Conservation (phyloP, 2,113 vertebrate species). For the Scomber scombrus region DNA sequence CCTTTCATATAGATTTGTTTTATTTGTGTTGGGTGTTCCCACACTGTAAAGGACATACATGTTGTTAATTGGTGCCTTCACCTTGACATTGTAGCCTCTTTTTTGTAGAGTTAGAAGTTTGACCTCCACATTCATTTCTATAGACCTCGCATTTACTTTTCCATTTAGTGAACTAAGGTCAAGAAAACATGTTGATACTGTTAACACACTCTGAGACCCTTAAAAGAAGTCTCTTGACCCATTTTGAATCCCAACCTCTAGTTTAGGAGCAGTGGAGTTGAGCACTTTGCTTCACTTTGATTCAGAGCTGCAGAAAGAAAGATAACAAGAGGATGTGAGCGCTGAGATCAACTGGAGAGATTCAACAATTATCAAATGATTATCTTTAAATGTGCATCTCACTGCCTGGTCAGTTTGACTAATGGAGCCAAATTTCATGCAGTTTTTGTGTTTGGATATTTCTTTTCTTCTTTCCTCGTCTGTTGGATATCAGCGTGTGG, state of each 20-base stretch:
- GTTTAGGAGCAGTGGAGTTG: constrained; percentile 25
- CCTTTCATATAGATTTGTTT: background rate
- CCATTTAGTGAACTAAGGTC: constrained; percentile 34
- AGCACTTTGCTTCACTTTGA: constrained; percentile 20
- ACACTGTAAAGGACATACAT: background rate
- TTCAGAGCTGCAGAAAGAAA: background rate
- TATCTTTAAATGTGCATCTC: constrained; percentile 3
- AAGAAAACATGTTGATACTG: constrained; percentile 46
- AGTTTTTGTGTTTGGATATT: constrained; percentile 7
- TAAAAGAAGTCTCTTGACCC: constrained; percentile 32
- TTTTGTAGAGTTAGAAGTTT: background rate
- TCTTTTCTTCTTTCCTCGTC: constrained; percentile 22
- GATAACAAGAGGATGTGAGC: background rate
- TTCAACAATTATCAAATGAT: constrained; percentile 1
- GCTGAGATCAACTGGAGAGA: background rate
- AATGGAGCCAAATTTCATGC: constrained; percentile 28
- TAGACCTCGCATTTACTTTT: constrained; percentile 34
- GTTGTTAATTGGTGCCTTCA: constrained; percentile 15
- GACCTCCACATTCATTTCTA: background rate
- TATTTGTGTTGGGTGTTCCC: background rate
- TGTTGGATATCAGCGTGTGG: background rate
- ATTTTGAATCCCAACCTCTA: constrained; percentile 2
- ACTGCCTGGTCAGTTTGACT: constrained; percentile 17
- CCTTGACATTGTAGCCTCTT: constrained; percentile 12
- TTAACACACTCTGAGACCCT: constrained; percentile 23